A percentile compares a stretch with the other conserved stretches of the same genome.
Evolutionary conservation across 2,797 vertebrate species (phyloP).

Genomic region (Heliangelus exortis): DNA sequence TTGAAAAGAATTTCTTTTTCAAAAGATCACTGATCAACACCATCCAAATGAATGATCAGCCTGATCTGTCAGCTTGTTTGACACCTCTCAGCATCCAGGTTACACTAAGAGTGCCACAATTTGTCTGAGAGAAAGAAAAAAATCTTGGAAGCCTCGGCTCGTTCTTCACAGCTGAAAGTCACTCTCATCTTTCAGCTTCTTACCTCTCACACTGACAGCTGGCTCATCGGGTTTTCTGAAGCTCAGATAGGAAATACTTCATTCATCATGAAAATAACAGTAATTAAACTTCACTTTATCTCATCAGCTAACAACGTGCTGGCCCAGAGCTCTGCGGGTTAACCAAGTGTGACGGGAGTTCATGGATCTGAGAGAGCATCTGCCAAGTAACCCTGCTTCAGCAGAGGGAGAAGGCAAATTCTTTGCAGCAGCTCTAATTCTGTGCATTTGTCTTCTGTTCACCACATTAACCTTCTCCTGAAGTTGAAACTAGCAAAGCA

Average conservation of each 20-base stretch:
- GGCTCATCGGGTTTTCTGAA: conserved; percentile 71
- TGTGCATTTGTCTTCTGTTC: conserved; percentile 38
- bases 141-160: conserved; percentile 43
- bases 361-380: conserved; percentile 39
- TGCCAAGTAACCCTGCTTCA: conserved; percentile 44
- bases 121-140: conserved; percentile 59
- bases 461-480: conserved; percentile 13
- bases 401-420: conserved; percentile 48
- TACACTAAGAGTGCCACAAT: conserved; percentile 69
- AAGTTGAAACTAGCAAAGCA: neutral
- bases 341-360: conserved; percentile 64
- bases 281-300: conserved; percentile 78
- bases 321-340: conserved; percentile 69
- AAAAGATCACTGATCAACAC: neutral
- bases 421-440: conserved; percentile 4
- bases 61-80: conserved; percentile 1
- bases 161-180: conserved; percentile 68
- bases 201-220: conserved; percentile 65
- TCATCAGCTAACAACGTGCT: conserved; percentile 67
- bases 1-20: neutral
- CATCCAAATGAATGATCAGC: conserved; percentile 23
- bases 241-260: conserved; percentile 62
- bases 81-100: conserved; percentile 68
- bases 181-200: conserved; percentile 70
- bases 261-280: conserved; percentile 74